Evolutionary conservation across 2,888 invertebrate species (phyloP).

Genomic region (Agriopis marginaria): DNA sequence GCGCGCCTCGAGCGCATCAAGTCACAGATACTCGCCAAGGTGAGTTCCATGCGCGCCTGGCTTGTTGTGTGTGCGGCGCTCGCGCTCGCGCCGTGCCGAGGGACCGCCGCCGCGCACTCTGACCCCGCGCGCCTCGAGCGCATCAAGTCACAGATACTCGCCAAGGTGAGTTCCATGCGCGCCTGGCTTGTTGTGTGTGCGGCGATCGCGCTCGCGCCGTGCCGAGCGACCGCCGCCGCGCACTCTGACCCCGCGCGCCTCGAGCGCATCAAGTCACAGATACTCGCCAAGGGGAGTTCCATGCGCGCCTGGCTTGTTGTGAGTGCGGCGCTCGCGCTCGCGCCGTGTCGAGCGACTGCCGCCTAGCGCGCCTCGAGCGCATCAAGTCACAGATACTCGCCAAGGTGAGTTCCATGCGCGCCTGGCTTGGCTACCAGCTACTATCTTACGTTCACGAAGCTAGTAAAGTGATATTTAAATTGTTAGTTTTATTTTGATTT

Average conservation of each 20-base stretch:
- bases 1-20: constrained; percentile 71
- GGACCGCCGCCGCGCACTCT: constrained; percentile 59
- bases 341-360: constrained; percentile 77
- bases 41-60: neutral
- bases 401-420: neutral
- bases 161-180: neutral
- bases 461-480: no score
- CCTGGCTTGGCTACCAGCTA: no score
- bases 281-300: constrained; percentile 49
- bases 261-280: constrained; percentile 73
- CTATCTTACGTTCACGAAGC: no score
- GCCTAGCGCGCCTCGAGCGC: constrained; percentile 65
- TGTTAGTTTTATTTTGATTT: no score
- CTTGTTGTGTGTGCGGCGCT: constrained; percentile 82
- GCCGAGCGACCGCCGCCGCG: constrained; percentile 69
- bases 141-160: constrained; percentile 72
- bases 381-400: constrained; percentile 71
- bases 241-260: constrained; percentile 58
- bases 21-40: constrained; percentile 62
- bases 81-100: constrained; percentile 79
- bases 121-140: constrained; percentile 65
- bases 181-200: constrained; percentile 74
- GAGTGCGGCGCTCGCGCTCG: constrained; percentile 83
- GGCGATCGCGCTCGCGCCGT: constrained; percentile 81
- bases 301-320: constrained; percentile 59